A percentile compares a stretch with the other conserved stretches of the same genome.
Conservation (phyloP, 2,113 vertebrate genomes). For the Colossoma macropomum region DNA sequence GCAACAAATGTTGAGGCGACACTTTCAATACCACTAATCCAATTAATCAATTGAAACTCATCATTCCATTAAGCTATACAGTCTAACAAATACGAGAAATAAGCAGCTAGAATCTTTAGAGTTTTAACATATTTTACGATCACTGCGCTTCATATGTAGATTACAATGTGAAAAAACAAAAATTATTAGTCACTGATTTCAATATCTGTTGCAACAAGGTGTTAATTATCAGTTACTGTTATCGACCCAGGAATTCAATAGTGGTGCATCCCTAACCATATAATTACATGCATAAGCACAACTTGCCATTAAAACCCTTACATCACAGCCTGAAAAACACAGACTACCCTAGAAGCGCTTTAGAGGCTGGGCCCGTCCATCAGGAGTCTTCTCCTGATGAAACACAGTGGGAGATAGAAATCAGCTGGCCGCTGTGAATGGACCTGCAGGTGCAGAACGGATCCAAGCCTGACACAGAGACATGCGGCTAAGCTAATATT, state of each 20-base stretch:
- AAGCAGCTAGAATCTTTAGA: background rate
- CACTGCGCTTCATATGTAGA: background rate
- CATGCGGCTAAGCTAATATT: constrained; percentile 42
- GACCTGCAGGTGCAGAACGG: constrained; percentile 51
- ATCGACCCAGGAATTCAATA: background rate
- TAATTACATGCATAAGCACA: background rate
- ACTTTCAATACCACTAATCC: too few species aligned
- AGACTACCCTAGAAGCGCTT: background rate
- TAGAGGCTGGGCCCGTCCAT: background rate
- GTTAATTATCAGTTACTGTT: too few species aligned
- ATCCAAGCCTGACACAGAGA: constrained; percentile 18
- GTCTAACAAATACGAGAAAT: background rate
- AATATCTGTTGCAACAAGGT: background rate
- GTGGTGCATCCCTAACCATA: background rate
- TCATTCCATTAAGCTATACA: too few species aligned
- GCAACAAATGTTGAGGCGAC: too few species aligned
- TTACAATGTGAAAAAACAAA: background rate
- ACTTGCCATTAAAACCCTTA: background rate
- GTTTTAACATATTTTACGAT: background rate
- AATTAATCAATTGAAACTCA: too few species aligned
- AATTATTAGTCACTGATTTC: background rate
- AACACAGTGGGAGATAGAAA: constrained; percentile 33
- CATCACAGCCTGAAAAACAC: background rate
- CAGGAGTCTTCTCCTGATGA: constrained; percentile 14
- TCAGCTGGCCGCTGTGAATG: constrained; percentile 38